Conservation (phyloP, 92 coral and sea anemone species). For the Epizoanthus fatuus region DNA sequence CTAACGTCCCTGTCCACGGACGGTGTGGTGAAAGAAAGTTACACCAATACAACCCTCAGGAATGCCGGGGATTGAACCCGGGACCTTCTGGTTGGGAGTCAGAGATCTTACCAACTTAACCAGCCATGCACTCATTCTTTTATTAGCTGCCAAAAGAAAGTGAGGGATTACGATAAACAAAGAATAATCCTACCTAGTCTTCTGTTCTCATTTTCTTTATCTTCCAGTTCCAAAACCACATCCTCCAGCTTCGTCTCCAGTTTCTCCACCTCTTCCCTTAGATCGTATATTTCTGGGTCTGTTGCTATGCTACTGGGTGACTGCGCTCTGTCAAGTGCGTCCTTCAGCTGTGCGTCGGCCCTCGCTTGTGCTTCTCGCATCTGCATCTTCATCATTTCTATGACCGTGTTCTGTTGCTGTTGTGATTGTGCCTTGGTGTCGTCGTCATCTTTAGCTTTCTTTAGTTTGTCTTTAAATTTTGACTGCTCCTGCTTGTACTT, state of each 20-base stretch:
- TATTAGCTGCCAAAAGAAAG: too few relatives aligned
- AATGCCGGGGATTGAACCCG: too few relatives aligned
- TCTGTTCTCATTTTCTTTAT: constrained; percentile 83
- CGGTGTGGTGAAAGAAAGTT: too few relatives aligned
- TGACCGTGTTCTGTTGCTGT: constrained; percentile 87
- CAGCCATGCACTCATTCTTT: too few relatives aligned
- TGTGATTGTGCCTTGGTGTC: constrained; percentile 73
- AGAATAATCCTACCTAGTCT: constrained; percentile 72
- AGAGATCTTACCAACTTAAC: too few relatives aligned
- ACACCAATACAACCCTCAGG: too few relatives aligned
- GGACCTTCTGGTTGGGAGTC: too few relatives aligned
- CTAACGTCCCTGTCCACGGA: too few relatives aligned
- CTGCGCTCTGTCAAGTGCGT: constrained; percentile 73
- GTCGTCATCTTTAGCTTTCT: constrained; percentile 80
- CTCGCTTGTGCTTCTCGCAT: constrained; percentile 94
- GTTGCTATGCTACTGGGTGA: constrained; percentile 87
- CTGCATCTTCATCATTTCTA: constrained; percentile 99
- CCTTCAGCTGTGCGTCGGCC: constrained; percentile 86
- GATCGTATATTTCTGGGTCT: constrained; percentile 87
- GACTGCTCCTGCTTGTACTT: constrained; percentile 80
- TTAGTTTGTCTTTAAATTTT: constrained; percentile 75
- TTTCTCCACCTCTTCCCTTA: constrained; percentile 78
- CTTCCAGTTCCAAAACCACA: constrained; percentile 85
- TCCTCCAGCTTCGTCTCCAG: constrained; percentile 93
- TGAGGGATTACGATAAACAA: too few relatives aligned